A percentile compares a stretch with the other conserved stretches of the same genome.
phyloP scores from a whole-genome alignment of 2,797 vertebrate species.

The Cossypha caffra region DNA sequence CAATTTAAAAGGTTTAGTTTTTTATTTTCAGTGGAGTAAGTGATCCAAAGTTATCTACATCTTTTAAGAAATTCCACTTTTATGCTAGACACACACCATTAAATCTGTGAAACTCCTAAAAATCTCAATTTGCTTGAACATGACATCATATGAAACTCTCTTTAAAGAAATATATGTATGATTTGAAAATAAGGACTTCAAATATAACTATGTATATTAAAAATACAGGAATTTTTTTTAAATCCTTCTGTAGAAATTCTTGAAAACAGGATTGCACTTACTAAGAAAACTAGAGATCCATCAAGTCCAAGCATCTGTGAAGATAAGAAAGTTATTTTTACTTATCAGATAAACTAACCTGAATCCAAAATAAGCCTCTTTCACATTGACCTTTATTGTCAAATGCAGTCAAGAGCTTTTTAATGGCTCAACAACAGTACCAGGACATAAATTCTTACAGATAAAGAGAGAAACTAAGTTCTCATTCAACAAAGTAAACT shows the following conservation, averaged over 20 bases:
- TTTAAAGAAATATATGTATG: neutral
- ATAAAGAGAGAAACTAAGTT: neutral
- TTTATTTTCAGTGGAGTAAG: neutral
- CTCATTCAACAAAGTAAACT: neutral
- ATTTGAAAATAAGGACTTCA: neutral
- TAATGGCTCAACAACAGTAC: neutral
- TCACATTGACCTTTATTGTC: neutral
- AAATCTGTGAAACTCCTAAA: neutral
- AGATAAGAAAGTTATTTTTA: conserved; percentile 1
- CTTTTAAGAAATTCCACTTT: neutral
- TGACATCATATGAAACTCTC: neutral
- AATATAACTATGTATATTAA: neutral
- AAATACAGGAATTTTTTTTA: too few species aligned
- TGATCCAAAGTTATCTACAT: neutral
- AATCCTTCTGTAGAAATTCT: neutral
- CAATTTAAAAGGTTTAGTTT: neutral
- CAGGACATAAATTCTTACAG: neutral
- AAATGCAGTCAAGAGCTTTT: neutral
- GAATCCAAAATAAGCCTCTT: neutral
- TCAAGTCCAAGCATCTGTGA: conserved; percentile 97
- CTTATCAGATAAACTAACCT: neutral
- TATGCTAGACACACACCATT: neutral
- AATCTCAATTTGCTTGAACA: neutral
- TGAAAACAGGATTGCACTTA: conserved; percentile 74
- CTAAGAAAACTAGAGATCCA: conserved; percentile 96